These are phyloP conservation scores for Tauraco hartlaubi DNA, from an alignment of 2,797 vertebrate genomes.

Conservation along the genomic window DNA sequence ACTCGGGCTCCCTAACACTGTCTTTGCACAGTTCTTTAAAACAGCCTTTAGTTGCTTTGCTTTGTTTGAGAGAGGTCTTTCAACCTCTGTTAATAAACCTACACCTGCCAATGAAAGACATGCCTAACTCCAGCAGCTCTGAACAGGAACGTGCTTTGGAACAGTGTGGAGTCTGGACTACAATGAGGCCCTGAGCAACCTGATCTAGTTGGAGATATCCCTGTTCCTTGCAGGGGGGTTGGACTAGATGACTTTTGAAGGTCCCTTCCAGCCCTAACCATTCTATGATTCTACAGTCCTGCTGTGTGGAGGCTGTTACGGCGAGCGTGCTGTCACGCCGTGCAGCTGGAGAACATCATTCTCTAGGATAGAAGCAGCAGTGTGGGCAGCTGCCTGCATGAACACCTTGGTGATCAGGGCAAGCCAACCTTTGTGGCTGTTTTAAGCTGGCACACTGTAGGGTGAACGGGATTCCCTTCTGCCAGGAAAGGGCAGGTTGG, in stretches of 20 bases:
- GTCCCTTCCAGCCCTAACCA: too few relatives aligned
- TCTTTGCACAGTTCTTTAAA: not conserved
- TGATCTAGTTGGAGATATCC: too few relatives aligned
- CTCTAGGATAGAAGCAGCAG: not conserved
- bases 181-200: too few relatives aligned
- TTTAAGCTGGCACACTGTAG: not conserved
- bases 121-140: not conserved
- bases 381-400: not conserved
- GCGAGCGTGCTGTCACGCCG: accelerated
- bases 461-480: conserved; percentile 14
- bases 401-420: not conserved
- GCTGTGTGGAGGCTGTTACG: accelerated
- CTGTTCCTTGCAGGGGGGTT: too few relatives aligned
- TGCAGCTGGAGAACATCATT: not conserved
- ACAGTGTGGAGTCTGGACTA: accelerated
- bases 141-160: not conserved
- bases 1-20: not conserved
- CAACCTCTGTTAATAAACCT: not conserved
- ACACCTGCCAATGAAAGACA: not conserved
- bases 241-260: too few relatives aligned
- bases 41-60: not conserved
- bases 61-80: not conserved
- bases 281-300: too few relatives aligned
- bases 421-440: not conserved
- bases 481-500: conserved; percentile 44